These are phyloP conservation scores for Cyprinella venusta DNA, from an alignment of 2,797 vertebrate species.

Conservation along the genomic window DNA sequence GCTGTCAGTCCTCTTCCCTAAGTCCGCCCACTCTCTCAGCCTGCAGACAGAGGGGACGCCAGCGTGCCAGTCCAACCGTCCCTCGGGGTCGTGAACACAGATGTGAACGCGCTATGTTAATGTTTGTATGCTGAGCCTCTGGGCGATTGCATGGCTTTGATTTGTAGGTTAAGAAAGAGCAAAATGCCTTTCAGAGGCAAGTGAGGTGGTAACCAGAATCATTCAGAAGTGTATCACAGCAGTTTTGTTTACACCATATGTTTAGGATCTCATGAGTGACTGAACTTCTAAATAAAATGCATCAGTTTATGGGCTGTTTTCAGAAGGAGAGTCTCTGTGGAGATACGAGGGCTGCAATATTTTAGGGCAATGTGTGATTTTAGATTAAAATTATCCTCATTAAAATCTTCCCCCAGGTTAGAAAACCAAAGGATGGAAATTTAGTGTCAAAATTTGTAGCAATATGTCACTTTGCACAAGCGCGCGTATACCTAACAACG, in stretches of 20 bases:
- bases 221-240: background rate
- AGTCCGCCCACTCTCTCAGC: conserved; percentile 40
- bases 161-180: conserved; percentile 38
- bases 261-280: conserved; percentile 37
- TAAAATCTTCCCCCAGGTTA: conserved; percentile 79
- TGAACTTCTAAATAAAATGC: conserved; percentile 42
- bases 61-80: conserved; percentile 50
- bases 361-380: conserved; percentile 65
- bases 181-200: conserved; percentile 13
- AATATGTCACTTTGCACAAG: conserved; percentile 29
- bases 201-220: conserved; percentile 3
- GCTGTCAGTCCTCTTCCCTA: conserved; percentile 14
- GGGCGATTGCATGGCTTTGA: conserved; percentile 7
- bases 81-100: conserved; percentile 34
- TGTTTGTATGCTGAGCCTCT: conserved; percentile 10
- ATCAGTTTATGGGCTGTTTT: conserved; percentile 30
- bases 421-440: conserved; percentile 76
- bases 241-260: conserved; percentile 36
- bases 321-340: conserved; percentile 7
- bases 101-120: conserved; percentile 17
- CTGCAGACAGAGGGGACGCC: conserved; percentile 37
- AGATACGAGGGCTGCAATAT: conserved; percentile 18
- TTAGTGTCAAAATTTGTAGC: conserved; percentile 66
- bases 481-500: conserved; percentile 49
- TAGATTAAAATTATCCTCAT: conserved; percentile 78